Conservation (phyloP, 2,797 vertebrate genomes). For the Phrynocephalus vlangalii region DNA sequence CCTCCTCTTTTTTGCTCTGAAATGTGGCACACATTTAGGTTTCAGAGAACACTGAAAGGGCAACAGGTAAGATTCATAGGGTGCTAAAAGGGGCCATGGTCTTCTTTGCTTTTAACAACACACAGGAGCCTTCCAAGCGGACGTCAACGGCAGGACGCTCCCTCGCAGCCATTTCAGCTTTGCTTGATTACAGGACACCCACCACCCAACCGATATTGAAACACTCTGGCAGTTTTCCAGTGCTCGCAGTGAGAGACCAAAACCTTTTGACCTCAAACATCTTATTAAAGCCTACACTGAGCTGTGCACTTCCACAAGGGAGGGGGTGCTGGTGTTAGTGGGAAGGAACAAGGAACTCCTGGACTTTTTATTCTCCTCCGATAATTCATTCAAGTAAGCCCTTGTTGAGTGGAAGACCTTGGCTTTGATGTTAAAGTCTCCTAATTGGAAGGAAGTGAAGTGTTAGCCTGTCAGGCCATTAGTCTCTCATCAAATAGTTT, state of each 20-base stretch:
- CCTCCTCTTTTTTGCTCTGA: neutral
- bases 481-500: slow-evolving; percentile 92
- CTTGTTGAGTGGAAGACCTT: slow-evolving; percentile 86
- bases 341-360: slow-evolving; percentile 77
- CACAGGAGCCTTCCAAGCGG: slow-evolving; percentile 54
- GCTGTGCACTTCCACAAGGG: slow-evolving; percentile 79
- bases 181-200: slow-evolving; percentile 76
- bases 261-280: slow-evolving; percentile 86
- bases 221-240: slow-evolving; percentile 80
- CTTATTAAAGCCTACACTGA: slow-evolving; percentile 88
- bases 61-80: slow-evolving; percentile 9
- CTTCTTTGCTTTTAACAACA: slow-evolving; percentile 37
- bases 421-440: slow-evolving; percentile 94
- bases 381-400: slow-evolving; percentile 88
- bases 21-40: neutral
- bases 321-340: neutral
- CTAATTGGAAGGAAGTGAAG: slow-evolving; percentile 99
- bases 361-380: slow-evolving; percentile 82
- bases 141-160: slow-evolving; percentile 62
- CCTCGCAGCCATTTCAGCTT: slow-evolving; percentile 67
- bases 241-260: slow-evolving; percentile 79
- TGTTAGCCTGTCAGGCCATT: slow-evolving; percentile 94
- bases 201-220: slow-evolving; percentile 79
- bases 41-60: slow-evolving; percentile 22
- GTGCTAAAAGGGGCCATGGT: neutral